These are phyloP conservation scores for Rhinolophus ferrumequinum DNA, from an alignment of 2,113 vertebrate genomes.

Conservation along the genomic window DNA sequence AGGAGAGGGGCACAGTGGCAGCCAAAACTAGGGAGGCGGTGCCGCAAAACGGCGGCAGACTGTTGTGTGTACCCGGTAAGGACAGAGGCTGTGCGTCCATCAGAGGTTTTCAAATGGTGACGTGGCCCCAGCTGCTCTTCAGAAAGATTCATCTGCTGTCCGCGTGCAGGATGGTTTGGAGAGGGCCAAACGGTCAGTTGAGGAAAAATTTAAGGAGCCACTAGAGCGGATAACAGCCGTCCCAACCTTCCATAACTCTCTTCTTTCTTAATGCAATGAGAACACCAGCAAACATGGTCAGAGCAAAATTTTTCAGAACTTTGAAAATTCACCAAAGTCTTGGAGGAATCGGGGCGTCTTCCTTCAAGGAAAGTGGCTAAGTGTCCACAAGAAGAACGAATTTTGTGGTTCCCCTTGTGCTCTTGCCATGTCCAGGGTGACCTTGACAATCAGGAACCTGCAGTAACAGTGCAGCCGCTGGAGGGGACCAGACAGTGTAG, in stretches of 20 bases:
- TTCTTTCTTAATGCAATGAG: not conserved
- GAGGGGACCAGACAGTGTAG: not conserved
- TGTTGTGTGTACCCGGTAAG: rapidly evolving
- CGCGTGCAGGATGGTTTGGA: not conserved
- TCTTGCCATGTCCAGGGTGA: too few species aligned
- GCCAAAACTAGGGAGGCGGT: not conserved
- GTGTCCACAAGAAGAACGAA: not conserved
- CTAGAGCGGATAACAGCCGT: not conserved
- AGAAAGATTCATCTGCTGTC: not conserved
- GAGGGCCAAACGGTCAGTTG: not conserved
- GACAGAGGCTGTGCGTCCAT: not conserved
- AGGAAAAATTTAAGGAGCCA: not conserved
- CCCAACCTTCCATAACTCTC: not conserved
- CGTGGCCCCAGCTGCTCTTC: not conserved
- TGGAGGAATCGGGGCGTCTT: not conserved
- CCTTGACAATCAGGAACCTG: not conserved
- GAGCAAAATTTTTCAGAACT: not conserved
- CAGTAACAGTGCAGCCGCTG: not conserved
- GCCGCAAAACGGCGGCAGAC: not conserved
- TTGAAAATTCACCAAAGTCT: not conserved
- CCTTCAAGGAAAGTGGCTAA: not conserved
- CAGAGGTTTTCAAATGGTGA: not conserved
- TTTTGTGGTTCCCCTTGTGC: not conserved
- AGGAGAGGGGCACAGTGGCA: not conserved
- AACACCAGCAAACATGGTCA: not conserved